These are phyloP conservation scores for Corythucha ciliata DNA, from an alignment of 2,888 invertebrate genomes.

Conservation along the genomic window DNA sequence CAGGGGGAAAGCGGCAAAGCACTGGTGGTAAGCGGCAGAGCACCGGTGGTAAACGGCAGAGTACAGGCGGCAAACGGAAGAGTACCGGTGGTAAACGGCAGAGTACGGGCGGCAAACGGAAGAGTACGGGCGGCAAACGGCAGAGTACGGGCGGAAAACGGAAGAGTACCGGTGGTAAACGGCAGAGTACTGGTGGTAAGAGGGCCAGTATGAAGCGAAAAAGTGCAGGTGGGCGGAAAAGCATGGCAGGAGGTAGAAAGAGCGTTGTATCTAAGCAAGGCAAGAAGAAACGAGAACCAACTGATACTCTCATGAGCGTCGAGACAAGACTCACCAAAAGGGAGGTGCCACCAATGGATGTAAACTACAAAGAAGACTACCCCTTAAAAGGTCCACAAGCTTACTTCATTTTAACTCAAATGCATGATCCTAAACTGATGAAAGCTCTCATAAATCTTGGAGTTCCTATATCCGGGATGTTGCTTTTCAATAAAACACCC, in stretches of 20 bases:
- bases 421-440: conserved; percentile 16
- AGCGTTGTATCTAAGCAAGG: conserved; percentile 3
- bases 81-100: conserved; percentile 15
- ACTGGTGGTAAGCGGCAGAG: background rate
- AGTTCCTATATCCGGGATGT: conserved; percentile 5
- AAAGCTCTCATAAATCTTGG: conserved; percentile 14
- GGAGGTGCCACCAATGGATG: conserved; percentile 16
- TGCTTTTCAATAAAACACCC: conserved; percentile 10
- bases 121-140: conserved; percentile 12
- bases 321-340: conserved; percentile 15
- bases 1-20: background rate
- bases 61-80: conserved; percentile 11
- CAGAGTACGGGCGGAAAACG: background rate
- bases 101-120: conserved; percentile 9
- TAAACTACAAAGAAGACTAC: conserved; percentile 14
- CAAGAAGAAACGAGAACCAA: background rate
- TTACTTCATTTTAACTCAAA: conserved; percentile 21
- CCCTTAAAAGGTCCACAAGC: conserved; percentile 19
- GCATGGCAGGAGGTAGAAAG: conserved; percentile 3
- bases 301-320: background rate
- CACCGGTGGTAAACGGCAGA: background rate
- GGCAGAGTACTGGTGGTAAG: background rate
- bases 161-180: background rate
- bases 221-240: conserved; percentile 8
- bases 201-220: background rate